These are phyloP conservation scores for Chondrosia reniformis DNA, from an alignment of 37 sponge, comb jelly and placozoan species.

Conservation along the genomic window DNA sequence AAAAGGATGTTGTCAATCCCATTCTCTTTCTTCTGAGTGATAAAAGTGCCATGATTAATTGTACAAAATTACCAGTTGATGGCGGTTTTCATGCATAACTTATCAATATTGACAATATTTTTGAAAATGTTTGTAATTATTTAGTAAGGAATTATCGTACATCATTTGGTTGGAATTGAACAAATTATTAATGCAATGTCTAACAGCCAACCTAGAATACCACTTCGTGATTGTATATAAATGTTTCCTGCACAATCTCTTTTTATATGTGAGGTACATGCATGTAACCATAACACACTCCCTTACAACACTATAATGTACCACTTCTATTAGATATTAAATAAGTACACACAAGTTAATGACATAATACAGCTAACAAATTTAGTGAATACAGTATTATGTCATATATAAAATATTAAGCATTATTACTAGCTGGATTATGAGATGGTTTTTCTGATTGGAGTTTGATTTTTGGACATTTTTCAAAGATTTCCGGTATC, in stretches of 20 bases:
- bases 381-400: too few relatives aligned
- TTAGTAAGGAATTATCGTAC: background rate
- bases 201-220: too few relatives aligned
- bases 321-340: background rate
- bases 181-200: too few relatives aligned
- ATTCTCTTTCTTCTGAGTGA: constrained; percentile 93
- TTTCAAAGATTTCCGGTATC: constrained; percentile 68
- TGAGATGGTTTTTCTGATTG: background rate
- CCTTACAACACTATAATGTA: too few relatives aligned
- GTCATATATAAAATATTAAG: background rate
- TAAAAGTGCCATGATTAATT: constrained; percentile 82
- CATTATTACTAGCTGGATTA: background rate
- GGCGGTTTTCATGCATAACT: constrained; percentile 86
- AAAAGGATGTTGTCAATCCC: constrained; percentile 82
- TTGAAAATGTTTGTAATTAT: background rate
- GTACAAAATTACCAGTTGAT: constrained; percentile 80
- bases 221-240: too few relatives aligned
- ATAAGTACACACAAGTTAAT: background rate
- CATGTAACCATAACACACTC: too few relatives aligned
- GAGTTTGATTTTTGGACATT: constrained; percentile 66
- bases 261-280: too few relatives aligned
- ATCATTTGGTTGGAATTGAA: too few relatives aligned
- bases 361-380: background rate
- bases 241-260: too few relatives aligned
- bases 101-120: constrained; percentile 6